Evolutionary conservation across 2,888 invertebrate species (phyloP), one percentile per base, ranked within the genome.

Genomic region (Prosopocoilus inquinatus): DNA sequence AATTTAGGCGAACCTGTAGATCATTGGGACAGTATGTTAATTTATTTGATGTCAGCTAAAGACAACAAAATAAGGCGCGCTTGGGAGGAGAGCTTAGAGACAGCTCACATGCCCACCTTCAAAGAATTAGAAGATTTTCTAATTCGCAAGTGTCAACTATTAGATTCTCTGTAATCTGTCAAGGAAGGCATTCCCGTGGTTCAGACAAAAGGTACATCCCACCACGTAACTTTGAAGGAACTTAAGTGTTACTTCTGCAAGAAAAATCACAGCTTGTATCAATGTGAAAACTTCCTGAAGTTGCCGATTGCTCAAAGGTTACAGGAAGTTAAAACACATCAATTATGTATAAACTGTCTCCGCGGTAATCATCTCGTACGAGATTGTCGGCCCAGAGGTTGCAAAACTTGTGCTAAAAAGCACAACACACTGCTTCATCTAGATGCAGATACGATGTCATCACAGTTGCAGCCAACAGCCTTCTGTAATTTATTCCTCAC

Each of bases 21-120:
- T 1, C 28, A 43, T 5, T 69, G 67, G 67, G 64, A 65, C 45
- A 59, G 56, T 5, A 12, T 66, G 0, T 9, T 67, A 13, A 59
- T 67, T 15, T 52, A 63, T 33, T n/a, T 66, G 12, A 51, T 70
- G 1, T 50, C 58, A 1, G 50, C 47, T 8, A 64, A 65, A 50
- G 66, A 65, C 39, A 7, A 28, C 7, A 48, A 11, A 13, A 60
- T 64, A 3, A 54, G 53, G 4, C 53, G 59, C 36, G 63, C 64
- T 34, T 69, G 63, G 64, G 65, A 67, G 32, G 12, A 9, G 0
- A 41, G 56, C 2, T 11, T 59, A 20, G 15, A 9, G 4, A 16
- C 45, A 20, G 12, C 53, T 33, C 11, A 47, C n/a, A 34, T 53
- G 43, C 62, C 58, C 32, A 47, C 33, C 9, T 38, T 58, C 5